phyloP scores from a whole-genome alignment of 1,140 invertebrate genomes.

The Brachionus plicatilis region DNA sequence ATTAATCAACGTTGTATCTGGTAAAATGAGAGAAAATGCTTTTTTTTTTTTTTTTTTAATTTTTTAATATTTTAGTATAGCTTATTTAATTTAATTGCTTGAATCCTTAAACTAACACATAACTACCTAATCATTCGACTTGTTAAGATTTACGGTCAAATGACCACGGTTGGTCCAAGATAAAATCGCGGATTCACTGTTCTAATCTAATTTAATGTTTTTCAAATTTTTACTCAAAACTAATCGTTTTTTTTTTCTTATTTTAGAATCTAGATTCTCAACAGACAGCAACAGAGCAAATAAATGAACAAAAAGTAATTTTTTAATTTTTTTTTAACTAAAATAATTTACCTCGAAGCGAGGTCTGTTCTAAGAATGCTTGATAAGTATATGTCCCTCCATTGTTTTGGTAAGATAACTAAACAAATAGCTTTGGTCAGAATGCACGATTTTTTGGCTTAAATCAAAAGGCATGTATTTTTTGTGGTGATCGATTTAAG shows the following conservation, averaged over 20 bases:
- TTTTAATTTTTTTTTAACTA: neutral
- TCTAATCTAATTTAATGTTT: constrained; percentile 3
- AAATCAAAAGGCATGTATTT: constrained; percentile 18
- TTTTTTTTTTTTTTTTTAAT: neutral
- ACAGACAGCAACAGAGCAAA: neutral
- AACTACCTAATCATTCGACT: neutral
- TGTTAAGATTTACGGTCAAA: neutral
- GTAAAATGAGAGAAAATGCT: neutral
- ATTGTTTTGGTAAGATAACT: constrained; percentile 1
- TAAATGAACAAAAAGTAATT: neutral
- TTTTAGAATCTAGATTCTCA: neutral
- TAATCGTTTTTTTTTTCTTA: neutral
- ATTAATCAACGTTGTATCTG: neutral
- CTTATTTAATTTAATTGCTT: neutral
- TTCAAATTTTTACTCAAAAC: neutral
- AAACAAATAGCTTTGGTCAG: constrained; percentile 2
- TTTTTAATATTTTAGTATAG: neutral
- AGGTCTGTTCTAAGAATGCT: neutral
- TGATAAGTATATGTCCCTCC: neutral
- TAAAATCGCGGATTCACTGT: neutral
- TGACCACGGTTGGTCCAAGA: neutral
- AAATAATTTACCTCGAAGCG: neutral
- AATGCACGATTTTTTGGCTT: constrained; percentile 33
- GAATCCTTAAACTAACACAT: neutral
- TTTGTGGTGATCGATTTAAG: neutral